A percentile compares a stretch with the other conserved stretches of the same genome.
Conservation (phyloP, 1,140 invertebrate species). For the Lepidostoma basale region DNA sequence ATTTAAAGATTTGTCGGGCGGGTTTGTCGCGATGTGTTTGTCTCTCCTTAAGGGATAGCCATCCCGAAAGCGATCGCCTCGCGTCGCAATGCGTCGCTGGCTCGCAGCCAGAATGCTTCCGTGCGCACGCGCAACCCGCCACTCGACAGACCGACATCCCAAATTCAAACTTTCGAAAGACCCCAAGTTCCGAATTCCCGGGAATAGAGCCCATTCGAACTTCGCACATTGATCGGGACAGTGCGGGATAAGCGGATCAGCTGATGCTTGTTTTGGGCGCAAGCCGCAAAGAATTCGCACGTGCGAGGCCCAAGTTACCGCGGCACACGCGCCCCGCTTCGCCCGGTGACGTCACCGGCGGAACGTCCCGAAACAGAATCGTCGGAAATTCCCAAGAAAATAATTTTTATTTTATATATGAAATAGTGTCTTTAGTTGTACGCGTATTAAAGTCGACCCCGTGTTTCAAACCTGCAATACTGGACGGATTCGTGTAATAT, state of each 20-base stretch:
- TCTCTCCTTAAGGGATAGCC: background rate
- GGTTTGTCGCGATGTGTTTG: background rate
- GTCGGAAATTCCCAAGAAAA: too few species aligned
- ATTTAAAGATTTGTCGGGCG: conserved; percentile 2
- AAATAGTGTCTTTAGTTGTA: too few species aligned
- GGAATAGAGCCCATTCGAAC: background rate
- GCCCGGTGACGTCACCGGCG: too few species aligned
- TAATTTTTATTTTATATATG: too few species aligned
- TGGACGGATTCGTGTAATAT: background rate
- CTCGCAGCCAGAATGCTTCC: conserved; percentile 28
- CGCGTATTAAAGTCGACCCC: background rate
- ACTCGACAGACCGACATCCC: background rate
- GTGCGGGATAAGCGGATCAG: background rate
- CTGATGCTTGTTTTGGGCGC: background rate
- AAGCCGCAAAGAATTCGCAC: background rate
- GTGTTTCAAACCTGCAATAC: background rate
- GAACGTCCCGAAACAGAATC: too few species aligned
- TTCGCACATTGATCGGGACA: background rate
- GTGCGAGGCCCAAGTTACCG: background rate
- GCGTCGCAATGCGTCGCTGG: conserved; percentile 45
- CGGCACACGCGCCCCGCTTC: too few species aligned
- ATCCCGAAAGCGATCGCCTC: background rate
- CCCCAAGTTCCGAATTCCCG: background rate
- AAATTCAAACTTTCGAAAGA: conserved; percentile 12
- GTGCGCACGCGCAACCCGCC: background rate